Percentiles rank a stretch among this genome's conserved stretches.
phyloP scores from a whole-genome alignment of 2,797 vertebrate genomes.

The Sebastes steindachneri region DNA sequence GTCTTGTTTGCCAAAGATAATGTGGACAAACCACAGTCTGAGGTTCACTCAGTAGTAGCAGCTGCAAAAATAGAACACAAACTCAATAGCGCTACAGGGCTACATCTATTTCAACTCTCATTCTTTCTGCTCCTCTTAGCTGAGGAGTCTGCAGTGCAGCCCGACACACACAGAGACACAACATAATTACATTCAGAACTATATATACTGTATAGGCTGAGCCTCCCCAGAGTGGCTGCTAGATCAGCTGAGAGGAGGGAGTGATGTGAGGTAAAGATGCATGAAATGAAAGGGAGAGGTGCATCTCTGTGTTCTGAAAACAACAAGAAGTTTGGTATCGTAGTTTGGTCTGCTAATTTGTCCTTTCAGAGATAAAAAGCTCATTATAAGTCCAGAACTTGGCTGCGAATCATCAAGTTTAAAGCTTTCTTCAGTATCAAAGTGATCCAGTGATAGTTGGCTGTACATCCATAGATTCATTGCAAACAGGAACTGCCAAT shows the following conservation, averaged over 20 bases:
- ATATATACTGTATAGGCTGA: not conserved
- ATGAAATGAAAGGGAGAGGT: not conserved
- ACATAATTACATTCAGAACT: not conserved
- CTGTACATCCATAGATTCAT: not conserved
- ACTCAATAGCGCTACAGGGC: not conserved
- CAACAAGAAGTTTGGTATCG: not conserved
- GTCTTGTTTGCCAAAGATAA: constrained; percentile 53
- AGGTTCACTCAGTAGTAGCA: constrained; percentile 19
- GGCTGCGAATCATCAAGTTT: not conserved
- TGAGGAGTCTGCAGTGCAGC: not conserved
- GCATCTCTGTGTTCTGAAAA: not conserved
- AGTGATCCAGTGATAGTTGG: not conserved
- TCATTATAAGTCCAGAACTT: not conserved
- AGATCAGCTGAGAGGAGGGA: not conserved
- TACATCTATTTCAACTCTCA: constrained; percentile 2
- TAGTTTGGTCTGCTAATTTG: not conserved
- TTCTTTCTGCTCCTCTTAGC: not conserved
- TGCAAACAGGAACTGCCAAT: not conserved
- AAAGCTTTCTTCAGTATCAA: not conserved
- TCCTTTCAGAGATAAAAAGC: not conserved
- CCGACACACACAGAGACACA: not conserved
- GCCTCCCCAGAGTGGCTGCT: not conserved
- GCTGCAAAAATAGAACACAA: constrained; percentile 38
- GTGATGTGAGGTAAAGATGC: not conserved
- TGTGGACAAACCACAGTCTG: constrained; percentile 31